Conservation (phyloP, 64 coral and sea anemone genomes). For the Acropora tenuis region DNA sequence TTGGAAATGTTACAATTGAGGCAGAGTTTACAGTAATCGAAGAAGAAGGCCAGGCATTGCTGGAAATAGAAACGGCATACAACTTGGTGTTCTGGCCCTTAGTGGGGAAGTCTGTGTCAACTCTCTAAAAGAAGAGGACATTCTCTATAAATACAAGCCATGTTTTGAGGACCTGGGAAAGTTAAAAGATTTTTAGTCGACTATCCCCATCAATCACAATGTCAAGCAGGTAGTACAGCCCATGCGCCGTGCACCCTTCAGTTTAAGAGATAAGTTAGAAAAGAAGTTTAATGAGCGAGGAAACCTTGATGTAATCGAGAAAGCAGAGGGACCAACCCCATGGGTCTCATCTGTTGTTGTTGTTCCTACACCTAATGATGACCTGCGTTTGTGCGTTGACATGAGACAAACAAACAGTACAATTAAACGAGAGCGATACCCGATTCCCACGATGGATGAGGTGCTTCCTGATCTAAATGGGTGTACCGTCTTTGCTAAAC, state of each 20-base stretch:
- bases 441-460: no score
- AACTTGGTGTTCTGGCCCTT: not conserved
- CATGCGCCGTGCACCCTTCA: slow-evolving; percentile 4
- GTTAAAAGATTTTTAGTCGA: slow-evolving; percentile 27
- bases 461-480: no score
- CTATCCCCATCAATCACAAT: not conserved
- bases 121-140: not conserved
- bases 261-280: not conserved
- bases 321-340: not conserved
- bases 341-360: no score
- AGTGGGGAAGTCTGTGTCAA: not conserved
- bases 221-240: slow-evolving; percentile 20
- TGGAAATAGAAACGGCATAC: slow-evolving; percentile 5
- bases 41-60: slow-evolving; percentile 9
- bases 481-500: no score
- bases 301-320: slow-evolving; percentile 1
- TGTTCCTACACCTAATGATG: no score
- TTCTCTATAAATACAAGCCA: slow-evolving; percentile 23
- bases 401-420: no score
- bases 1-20: slow-evolving; percentile 11
- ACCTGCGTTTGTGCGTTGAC: no score
- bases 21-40: slow-evolving; percentile 40
- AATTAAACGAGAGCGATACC: no score
- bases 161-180: slow-evolving; percentile 43
- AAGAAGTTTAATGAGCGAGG: slow-evolving; percentile 8